Conservation (phyloP, 1,140 invertebrate species). For the Philotrypesis tridentata region DNA sequence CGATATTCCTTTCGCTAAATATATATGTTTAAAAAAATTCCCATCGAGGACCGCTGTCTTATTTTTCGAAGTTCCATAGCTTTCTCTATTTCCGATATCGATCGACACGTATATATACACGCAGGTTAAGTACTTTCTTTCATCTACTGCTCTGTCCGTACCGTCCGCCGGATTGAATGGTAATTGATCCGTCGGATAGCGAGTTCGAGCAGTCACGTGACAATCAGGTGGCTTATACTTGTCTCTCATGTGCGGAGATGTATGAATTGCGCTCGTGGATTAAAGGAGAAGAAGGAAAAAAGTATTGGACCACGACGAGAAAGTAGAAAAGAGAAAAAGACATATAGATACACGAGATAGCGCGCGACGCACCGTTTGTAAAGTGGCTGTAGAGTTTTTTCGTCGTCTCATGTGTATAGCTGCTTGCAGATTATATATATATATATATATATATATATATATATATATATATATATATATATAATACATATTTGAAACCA, state of each 20-base stretch:
- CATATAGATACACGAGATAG: not conserved
- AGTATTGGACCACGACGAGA: not conserved
- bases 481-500: not conserved
- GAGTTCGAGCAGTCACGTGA: not conserved
- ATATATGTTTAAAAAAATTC: not conserved
- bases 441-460: constrained; percentile 11
- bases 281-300: not conserved
- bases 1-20: not conserved
- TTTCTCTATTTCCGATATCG: not conserved
- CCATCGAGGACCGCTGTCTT: no score
- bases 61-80: no score
- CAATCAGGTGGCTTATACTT: not conserved
- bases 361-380: not conserved
- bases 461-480: constrained; percentile 15
- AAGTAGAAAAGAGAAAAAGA: not conserved
- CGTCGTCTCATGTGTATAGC: not conserved
- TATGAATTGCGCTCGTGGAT: constrained; percentile 17
- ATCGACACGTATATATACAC: not conserved
- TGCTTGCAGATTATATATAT: constrained; percentile 7
- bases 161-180: not conserved
- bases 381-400: not conserved
- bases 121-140: not conserved
- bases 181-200: not conserved
- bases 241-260: not conserved
- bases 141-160: no score